Evolutionary conservation across 2,113 vertebrate species (phyloP).

Genomic region (Oxygymnocypris stewartii): DNA sequence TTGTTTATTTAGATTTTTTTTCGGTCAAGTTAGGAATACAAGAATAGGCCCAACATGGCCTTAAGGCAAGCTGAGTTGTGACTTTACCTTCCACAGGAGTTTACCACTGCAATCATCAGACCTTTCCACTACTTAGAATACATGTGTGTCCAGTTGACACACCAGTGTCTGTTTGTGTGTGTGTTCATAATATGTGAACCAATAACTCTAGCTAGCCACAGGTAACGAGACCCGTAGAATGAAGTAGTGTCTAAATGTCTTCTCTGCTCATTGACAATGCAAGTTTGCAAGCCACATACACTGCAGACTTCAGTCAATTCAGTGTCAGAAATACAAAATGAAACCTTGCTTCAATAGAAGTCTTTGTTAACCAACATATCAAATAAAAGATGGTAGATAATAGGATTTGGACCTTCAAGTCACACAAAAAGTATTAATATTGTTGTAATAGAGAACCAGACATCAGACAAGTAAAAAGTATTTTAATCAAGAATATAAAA

Average conservation of each 20-base stretch:
- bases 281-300: neutral
- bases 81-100: conserved; percentile 41
- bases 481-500: no score
- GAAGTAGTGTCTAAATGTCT: neutral
- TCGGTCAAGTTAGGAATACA: conserved; percentile 28
- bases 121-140: conserved; percentile 22
- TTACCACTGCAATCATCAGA: conserved; percentile 26
- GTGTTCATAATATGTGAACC: neutral
- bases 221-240: conserved; percentile 10
- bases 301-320: neutral
- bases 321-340: neutral
- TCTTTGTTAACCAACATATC: neutral
- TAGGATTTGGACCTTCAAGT: neutral
- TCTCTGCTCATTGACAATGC: conserved; percentile 3
- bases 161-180: neutral
- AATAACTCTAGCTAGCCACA: neutral
- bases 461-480: neutral
- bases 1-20: conserved; percentile 24
- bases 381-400: neutral
- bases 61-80: conserved; percentile 39
- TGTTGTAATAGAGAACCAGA: neutral
- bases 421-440: neutral
- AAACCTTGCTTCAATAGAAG: neutral
- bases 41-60: conserved; percentile 24
- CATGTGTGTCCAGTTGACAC: conserved; percentile 1